Base-by-base conservation (phyloP, 2,797 vertebrate species). In the Arnoldichthys spilopterus region DNA sequence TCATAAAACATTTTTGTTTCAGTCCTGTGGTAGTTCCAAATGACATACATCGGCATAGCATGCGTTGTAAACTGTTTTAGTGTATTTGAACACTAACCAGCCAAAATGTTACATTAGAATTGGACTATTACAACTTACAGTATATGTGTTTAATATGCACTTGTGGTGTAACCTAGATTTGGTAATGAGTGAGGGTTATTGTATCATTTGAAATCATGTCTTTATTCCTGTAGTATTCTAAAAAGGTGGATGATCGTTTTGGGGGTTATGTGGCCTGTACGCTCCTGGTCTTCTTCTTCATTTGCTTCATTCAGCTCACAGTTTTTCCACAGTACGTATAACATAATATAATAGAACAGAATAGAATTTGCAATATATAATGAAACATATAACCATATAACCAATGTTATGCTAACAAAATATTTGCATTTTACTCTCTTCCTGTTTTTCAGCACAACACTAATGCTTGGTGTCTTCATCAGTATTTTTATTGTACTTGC, bases 171-270 rank as follows among this genome's bases (percentile, higher is more conserved):
- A 26, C 15, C 4, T 28, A 26, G 8, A 72, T 49, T 72, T 66
- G 9, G 32, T 20, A 32, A 8, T 24, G 53, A 62, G 30, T 18
- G 18, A 76, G 62, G 37, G 3, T 26, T 59, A 66, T 30, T 58
- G 18, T 45, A 8, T 34, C 59, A 53, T 18, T 20, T 1, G 0
- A 30, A 9, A 37, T 32, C 6, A n/a, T 56, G 12, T 70, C 59
- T 80, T 68, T 85, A 22, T 83, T 1, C 77, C 87, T 83, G 18
- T 88, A 98, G 97, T 98, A 97, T 88, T 97, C 96, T 12, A 96
- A 96, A 91, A 97, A 98, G 88, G 95, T 98, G 34, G 97, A 98
- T 1, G 95, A 95, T 91, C 95, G 96, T 74, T 97, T 98, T 0
- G 96, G 95, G 56, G 94, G 95, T 86, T 98, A 97, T 0, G 96